Evolutionary conservation across 2,888 invertebrate species (phyloP), one percentile per base, ranked within the genome.

Genomic region (Drosophila neonasuta): DNA sequence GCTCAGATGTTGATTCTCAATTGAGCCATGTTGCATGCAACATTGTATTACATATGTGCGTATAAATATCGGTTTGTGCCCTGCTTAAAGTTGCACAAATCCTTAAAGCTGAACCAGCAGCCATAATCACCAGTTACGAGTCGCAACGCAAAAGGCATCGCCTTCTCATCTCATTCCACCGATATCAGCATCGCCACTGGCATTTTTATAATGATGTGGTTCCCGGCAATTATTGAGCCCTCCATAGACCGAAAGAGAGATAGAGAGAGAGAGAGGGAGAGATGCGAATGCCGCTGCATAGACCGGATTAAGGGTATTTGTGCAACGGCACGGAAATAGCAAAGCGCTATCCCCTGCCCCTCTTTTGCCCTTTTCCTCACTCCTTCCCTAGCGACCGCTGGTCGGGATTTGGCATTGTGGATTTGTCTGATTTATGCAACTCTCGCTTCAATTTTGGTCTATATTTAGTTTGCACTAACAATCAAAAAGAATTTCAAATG

Each of bases 261-360:
- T 9, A 11, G 32, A 24, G 3, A 32, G 10, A 0, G 9, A 3
- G 15, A 15, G 30, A 32, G 30, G 2, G 30, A 8, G 2, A 9
- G 32, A 15, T 8, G 46, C 48, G 30, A 39, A 54, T 32, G 41
- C 17, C 41, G 42, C 30, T 42, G 24, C 55, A 41, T 41, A 41
- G 39, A 41, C 50, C 68, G 76, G 77, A 79, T 79, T 77, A 79
- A 79, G 77, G 65, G 79, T 77, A 79, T 77, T 77, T 76, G 76
- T 74, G 78, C 65, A 41, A 24, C 57, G 62, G 52, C 57, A 67
- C 64, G 68, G 50, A 78, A 78, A 69, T 72, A 62, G 61, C 60
- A 68, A 54, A 46, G 29, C 41, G 15, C 36, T 10, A 9, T 13
- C 36, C 29, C 24, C 20, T 32, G 0, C 13, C 13, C 32, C 2